These are phyloP conservation scores for Phylloscopus trochiloides DNA, from an alignment of 2,113 vertebrate species.

Conservation along the genomic window DNA sequence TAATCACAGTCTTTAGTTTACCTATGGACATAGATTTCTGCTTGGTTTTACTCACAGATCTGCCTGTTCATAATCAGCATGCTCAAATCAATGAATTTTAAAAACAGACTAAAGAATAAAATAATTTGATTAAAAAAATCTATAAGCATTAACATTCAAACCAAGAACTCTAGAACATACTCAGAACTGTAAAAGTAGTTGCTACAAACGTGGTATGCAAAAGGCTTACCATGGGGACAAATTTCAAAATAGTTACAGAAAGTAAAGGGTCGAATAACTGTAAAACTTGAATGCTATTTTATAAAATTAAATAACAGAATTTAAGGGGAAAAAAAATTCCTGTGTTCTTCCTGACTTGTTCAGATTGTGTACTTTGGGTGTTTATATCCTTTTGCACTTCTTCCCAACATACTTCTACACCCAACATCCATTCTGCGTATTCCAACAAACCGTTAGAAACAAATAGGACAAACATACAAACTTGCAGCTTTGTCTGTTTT, in stretches of 20 bases:
- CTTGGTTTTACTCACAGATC: not conserved
- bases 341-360: not conserved
- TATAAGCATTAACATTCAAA: not conserved
- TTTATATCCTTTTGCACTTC: not conserved
- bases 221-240: not conserved
- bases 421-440: not conserved
- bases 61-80: not conserved
- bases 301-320: not conserved
- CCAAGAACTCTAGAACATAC: not conserved
- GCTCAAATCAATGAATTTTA: not conserved
- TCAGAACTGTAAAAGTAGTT: not conserved
- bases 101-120: not conserved
- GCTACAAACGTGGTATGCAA: not conserved
- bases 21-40: not conserved
- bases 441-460: not conserved
- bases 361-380: not conserved
- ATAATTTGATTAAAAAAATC: not conserved
- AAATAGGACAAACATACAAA: not conserved
- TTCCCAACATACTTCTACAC: not conserved
- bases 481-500: not conserved
- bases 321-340: not conserved
- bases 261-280: rapidly evolving
- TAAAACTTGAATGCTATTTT: not conserved
- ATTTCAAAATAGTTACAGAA: not conserved
- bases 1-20: not conserved